phyloP scores from a whole-genome alignment of 2,113 vertebrate species.

The Arenaria interpres region DNA sequence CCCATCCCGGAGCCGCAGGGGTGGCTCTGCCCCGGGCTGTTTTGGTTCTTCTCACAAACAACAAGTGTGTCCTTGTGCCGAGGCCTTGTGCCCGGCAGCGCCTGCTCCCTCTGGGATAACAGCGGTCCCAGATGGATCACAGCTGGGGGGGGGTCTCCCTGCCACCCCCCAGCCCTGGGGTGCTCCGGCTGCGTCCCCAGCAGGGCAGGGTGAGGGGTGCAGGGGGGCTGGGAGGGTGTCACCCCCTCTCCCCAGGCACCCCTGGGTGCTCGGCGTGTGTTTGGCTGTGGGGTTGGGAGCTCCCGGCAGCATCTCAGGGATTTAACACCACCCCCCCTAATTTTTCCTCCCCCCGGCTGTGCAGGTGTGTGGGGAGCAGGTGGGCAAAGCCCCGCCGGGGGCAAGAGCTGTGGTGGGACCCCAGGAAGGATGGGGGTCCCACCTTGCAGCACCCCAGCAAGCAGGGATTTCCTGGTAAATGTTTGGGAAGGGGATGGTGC shows the following conservation, averaged over 20 bases:
- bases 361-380: neutral
- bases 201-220: neutral
- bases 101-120: neutral
- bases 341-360: accelerated
- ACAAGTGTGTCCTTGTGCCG: neutral
- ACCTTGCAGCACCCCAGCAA: neutral
- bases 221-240: neutral
- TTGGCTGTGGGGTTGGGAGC: neutral
- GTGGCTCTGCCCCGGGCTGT: neutral
- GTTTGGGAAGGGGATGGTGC: accelerated
- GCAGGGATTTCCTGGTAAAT: accelerated
- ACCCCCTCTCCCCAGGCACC: accelerated
- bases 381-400: accelerated
- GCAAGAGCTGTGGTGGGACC: neutral
- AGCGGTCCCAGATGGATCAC: accelerated
- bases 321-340: neutral
- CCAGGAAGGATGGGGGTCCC: accelerated
- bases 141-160: neutral
- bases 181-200: too few relatives aligned
- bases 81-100: neutral
- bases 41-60: constrained; percentile 2
- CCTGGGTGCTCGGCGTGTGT: accelerated
- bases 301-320: accelerated
- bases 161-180: accelerated
- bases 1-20: neutral